Conservation (phyloP, 2,797 vertebrate genomes). For the Argyrosomus regius region DNA sequence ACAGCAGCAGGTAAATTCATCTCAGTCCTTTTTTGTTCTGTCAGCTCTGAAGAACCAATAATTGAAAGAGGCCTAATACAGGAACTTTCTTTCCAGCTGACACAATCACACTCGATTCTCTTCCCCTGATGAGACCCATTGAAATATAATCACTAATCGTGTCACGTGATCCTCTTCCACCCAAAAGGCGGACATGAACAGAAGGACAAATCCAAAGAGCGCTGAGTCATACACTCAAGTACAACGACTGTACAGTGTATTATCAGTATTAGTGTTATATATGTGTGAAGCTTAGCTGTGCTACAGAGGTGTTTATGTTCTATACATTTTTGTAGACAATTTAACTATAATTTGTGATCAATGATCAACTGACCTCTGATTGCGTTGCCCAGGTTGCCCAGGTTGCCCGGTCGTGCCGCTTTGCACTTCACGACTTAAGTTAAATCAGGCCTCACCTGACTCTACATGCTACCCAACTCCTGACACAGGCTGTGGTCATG, state of each 20-base stretch:
- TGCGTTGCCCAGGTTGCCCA: no score
- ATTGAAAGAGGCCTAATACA: neutral
- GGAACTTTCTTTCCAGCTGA: neutral
- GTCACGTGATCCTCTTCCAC: neutral
- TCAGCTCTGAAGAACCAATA: slow-evolving; percentile 8
- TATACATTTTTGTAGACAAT: no score
- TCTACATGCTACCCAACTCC: no score
- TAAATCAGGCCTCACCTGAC: no score
- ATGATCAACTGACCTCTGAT: no score
- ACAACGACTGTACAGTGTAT: neutral
- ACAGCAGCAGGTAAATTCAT: neutral
- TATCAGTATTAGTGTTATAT: no score
- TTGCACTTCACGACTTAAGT: no score
- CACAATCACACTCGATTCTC: slow-evolving; percentile 12
- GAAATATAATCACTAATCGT: slow-evolving; percentile 19
- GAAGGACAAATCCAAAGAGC: neutral
- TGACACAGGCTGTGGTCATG: no score
- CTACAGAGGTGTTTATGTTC: no score
- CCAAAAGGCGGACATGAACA: neutral
- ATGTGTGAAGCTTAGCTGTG: no score
- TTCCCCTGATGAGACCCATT: slow-evolving; percentile 4
- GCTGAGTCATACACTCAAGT: neutral
- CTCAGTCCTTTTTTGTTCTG: neutral
- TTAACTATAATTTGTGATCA: no score
- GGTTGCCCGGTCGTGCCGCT: no score